Percentiles rank a stretch among this genome's conserved stretches.
Conservation (phyloP, 2,888 invertebrate genomes). For the Eupithecia exiguata region DNA sequence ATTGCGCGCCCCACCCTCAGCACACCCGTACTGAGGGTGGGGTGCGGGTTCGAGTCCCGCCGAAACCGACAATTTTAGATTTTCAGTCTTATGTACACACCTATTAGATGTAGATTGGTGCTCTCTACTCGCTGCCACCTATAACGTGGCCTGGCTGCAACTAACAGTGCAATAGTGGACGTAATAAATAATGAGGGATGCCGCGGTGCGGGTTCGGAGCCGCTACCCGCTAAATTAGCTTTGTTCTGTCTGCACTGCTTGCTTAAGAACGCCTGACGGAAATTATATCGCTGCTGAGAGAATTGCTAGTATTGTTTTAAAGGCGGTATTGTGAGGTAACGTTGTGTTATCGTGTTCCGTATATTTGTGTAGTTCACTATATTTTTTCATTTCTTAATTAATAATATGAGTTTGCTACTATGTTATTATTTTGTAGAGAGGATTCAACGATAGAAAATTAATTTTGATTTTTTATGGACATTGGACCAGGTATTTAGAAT, state of each 20-base stretch:
- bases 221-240: conserved; percentile 62
- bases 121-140: conserved; percentile 14
- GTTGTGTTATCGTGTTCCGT: neutral
- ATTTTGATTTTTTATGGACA: neutral
- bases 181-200: conserved; percentile 64
- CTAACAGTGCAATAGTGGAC: conserved; percentile 53
- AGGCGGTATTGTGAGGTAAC: neutral
- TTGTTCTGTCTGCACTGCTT: conserved; percentile 37
- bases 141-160: conserved; percentile 35
- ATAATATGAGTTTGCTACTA: neutral
- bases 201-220: conserved; percentile 48
- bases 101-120: neutral
- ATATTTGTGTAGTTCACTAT: neutral
- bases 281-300: conserved; percentile 19
- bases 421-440: neutral
- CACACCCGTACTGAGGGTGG: no score
- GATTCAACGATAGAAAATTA: neutral
- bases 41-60: no score
- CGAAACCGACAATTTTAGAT: no score
- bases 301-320: conserved; percentile 4
- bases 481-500: no score
- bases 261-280: conserved; percentile 24
- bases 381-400: neutral
- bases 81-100: no score
- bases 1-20: no score